Evolutionary conservation across 1,140 invertebrate genomes (phyloP).

Genomic region (Anoplolepis gracilipes): DNA sequence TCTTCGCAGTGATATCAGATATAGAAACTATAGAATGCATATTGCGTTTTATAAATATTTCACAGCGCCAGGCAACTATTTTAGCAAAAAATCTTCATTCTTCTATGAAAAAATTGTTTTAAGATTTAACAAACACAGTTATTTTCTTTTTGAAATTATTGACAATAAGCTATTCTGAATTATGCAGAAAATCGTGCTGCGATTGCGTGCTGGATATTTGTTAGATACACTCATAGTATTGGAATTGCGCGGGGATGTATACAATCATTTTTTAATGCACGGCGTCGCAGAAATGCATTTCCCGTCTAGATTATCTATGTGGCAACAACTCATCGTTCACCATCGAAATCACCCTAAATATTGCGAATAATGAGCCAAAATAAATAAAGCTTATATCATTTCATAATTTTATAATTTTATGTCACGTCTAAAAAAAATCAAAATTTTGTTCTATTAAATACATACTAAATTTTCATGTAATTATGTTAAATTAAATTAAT

Average conservation of each 20-base stretch:
- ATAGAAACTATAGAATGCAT: not conserved
- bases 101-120: not conserved
- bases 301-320: not conserved
- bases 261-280: constrained; percentile 9
- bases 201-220: constrained; percentile 8
- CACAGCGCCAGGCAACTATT: not conserved
- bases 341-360: not conserved
- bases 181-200: constrained; percentile 17
- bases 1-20: not conserved
- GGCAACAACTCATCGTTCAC: not conserved
- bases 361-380: not conserved
- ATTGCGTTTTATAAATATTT: constrained; percentile 19
- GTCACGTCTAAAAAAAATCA: not conserved
- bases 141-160: constrained; percentile 16
- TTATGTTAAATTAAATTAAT: not conserved
- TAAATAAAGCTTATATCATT: not conserved
- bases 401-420: not conserved
- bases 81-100: constrained; percentile 24
- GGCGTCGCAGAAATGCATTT: constrained; percentile 4
- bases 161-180: constrained; percentile 11
- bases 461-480: not conserved
- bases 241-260: not conserved
- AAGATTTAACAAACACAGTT: constrained; percentile 6
- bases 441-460: not conserved
- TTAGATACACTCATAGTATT: not conserved